These are phyloP conservation scores for Chelonoidis abingdonii DNA, from an alignment of 2,113 vertebrate genomes.

Conservation along the genomic window DNA sequence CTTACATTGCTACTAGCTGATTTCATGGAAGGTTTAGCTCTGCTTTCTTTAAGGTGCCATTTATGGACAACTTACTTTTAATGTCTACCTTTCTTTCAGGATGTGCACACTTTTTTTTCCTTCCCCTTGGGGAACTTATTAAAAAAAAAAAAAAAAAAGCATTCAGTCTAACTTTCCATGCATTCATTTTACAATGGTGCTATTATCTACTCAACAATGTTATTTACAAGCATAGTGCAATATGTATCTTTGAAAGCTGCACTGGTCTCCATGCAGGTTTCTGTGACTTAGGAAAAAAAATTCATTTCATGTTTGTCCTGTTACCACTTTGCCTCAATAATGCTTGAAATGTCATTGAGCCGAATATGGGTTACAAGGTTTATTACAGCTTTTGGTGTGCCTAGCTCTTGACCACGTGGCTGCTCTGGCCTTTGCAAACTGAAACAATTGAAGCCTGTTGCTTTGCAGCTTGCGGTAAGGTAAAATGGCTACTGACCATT, in stretches of 20 bases:
- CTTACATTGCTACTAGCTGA: background rate
- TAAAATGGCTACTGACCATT: background rate
- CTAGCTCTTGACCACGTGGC: background rate
- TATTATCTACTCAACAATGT: constrained; percentile 56
- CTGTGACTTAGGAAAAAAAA: constrained; percentile 22
- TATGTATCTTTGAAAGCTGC: constrained; percentile 51
- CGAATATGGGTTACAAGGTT: background rate
- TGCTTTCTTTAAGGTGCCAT: constrained; percentile 30
- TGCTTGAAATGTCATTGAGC: constrained; percentile 35
- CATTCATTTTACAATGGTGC: constrained; percentile 68
- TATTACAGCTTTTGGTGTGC: background rate
- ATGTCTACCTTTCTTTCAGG: constrained; percentile 7
- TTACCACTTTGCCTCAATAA: constrained; percentile 57
- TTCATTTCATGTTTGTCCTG: constrained; percentile 16
- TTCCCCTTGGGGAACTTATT: constrained; percentile 48
- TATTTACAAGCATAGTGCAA: constrained; percentile 73
- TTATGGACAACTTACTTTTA: constrained; percentile 40
- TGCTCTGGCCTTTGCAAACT: background rate
- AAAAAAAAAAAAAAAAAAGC: constrained; percentile 11
- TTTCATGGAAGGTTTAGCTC: background rate
- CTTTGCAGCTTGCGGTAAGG: background rate
- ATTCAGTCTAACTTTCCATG: constrained; percentile 22
- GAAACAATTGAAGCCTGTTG: background rate
- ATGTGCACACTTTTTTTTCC: constrained; percentile 19
- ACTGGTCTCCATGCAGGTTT: background rate